A percentile compares a stretch with the other conserved stretches of the same genome.
Evolutionary conservation across 2,888 invertebrate genomes (phyloP).

Genomic region (Zhengitettix transpicula): DNA sequence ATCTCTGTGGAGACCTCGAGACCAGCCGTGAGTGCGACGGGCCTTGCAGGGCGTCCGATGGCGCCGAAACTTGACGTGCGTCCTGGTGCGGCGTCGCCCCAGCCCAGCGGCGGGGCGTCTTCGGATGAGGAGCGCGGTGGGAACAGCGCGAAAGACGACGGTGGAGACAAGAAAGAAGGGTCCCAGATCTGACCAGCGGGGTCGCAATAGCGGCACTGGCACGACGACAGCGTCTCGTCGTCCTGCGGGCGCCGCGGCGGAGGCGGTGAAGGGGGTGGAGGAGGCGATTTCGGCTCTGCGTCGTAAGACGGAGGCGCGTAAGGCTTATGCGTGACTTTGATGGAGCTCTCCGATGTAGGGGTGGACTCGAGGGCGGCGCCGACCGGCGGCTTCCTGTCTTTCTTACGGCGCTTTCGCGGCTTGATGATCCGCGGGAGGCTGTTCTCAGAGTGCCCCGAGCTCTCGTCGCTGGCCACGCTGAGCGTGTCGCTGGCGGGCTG

Average conservation of each 20-base stretch:
- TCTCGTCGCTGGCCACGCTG: constrained; percentile 62
- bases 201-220: constrained; percentile 62
- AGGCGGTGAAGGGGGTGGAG: neutral
- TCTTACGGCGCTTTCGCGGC: constrained; percentile 76
- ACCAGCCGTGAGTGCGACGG: neutral
- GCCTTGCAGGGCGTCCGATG: neutral
- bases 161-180: constrained; percentile 40
- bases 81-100: constrained; percentile 23
- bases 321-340: constrained; percentile 26
- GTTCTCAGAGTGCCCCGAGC: constrained; percentile 54
- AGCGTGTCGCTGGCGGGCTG: constrained; percentile 41
- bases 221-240: neutral
- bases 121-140: constrained; percentile 7
- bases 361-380: constrained; percentile 12
- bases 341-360: constrained; percentile 6
- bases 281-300: constrained; percentile 20
- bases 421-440: constrained; percentile 78
- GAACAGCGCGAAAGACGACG: constrained; percentile 33
- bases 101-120: constrained; percentile 3
- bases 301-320: constrained; percentile 28
- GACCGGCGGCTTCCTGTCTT: constrained; percentile 65
- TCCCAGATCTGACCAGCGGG: constrained; percentile 61
- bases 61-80: constrained; percentile 11
- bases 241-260: neutral
- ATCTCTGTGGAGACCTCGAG: constrained; percentile 62